Evolutionary conservation across 2,113 vertebrate species (phyloP), one percentile per base, ranked within the genome.

Genomic region (Aegithalos caudatus): DNA sequence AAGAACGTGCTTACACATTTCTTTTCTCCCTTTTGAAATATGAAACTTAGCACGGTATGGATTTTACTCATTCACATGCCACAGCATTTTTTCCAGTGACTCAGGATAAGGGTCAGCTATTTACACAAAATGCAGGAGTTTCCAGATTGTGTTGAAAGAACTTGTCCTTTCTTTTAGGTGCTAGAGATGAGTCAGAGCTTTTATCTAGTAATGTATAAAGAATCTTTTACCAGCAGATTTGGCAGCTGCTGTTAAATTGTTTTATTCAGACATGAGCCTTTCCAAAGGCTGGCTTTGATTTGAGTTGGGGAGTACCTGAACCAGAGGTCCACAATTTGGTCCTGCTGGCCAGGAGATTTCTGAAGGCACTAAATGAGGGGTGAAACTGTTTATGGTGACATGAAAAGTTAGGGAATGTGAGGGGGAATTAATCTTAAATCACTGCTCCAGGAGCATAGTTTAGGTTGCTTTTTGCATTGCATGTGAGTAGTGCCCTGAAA

Each of bases 91-190:
- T 97, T 96, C 94, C 94, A 95, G 76, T 98, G 97, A 98, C 97
- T 98, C 98, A 98, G 83, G 81, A 42, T 74, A 89, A 81, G 94
- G 97, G 95, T 98, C 97, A 97, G 74, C 84, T 90, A 81, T 79
- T 98, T 95, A 98, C 95, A 97, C 94, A 96, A 84, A 93, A 88
- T 29, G 31, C 86, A 96, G 97, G 97, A 94, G 96, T 98, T 98
- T 98, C 97, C 97, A 98, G 79, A 96, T 96, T 86, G 90, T 95
- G 86, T 96, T 97, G 97, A 97, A 97, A 97, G 96, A 97, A 92
- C 89, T 93, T 90, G 88, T 67, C 84, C 91, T 96, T 96, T 97
- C 88, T 97, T 97, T 83, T 92, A 88, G 93, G 77, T 92, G 74
- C 77, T 94, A 42, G 25, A 1, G 25, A 83, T 95, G 97, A 97